phyloP scores from a whole-genome alignment of 2,113 vertebrate genomes.

The Thunnus thynnus region DNA sequence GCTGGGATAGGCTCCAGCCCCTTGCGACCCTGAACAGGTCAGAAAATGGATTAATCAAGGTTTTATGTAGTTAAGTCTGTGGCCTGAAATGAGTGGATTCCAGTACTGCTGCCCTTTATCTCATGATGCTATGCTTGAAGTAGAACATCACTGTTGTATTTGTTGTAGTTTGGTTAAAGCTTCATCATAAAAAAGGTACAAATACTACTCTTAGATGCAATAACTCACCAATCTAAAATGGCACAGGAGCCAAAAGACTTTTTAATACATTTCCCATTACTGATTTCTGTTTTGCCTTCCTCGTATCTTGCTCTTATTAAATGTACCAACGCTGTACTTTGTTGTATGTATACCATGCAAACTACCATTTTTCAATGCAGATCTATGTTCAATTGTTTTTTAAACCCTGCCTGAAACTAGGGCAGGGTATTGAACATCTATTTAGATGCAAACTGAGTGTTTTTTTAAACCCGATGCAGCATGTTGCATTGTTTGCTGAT shows the following conservation, averaged over 20 bases:
- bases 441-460: neutral
- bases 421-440: neutral
- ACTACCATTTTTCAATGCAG: neutral
- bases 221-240: too few relatives aligned
- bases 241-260: neutral
- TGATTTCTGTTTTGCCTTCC: neutral
- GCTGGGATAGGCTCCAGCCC: too few relatives aligned
- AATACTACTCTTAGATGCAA: neutral
- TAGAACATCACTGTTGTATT: neutral
- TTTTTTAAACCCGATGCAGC: neutral
- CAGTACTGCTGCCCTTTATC: neutral
- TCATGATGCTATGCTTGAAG: neutral
- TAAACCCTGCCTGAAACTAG: neutral
- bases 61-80: too few relatives aligned
- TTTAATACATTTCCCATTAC: neutral
- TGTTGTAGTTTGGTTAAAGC: neutral
- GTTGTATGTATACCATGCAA: neutral
- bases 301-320: neutral
- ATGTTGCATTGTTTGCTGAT: too few relatives aligned
- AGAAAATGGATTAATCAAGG: neutral
- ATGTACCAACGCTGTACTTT: neutral
- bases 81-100: too few relatives aligned
- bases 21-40: neutral
- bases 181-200: neutral
- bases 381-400: neutral